These are phyloP conservation scores for Scytalopus superciliaris DNA, from an alignment of 2,113 vertebrate species.

Conservation along the genomic window DNA sequence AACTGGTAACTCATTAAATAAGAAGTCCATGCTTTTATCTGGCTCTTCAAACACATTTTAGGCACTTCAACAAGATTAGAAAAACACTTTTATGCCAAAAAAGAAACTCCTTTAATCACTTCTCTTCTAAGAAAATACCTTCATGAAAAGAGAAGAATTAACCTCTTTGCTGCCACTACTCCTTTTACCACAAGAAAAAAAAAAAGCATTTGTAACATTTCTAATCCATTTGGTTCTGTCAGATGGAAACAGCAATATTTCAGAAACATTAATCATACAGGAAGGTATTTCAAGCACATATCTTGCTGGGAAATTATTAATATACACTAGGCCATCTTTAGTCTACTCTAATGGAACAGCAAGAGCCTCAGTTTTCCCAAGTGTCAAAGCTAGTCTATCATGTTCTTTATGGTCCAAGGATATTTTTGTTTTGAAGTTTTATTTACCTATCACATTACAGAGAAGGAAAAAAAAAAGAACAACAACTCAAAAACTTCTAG, in stretches of 20 bases:
- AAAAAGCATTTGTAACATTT: slow-evolving; percentile 18
- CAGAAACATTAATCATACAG: slow-evolving; percentile 17
- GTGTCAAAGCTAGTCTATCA: not conserved
- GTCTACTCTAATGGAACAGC: not conserved
- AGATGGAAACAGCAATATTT: slow-evolving; percentile 29
- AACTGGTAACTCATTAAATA: slow-evolving; percentile 59
- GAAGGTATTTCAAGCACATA: not conserved
- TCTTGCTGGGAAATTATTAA: slow-evolving; percentile 49
- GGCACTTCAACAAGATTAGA: slow-evolving; percentile 64
- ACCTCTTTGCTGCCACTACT: slow-evolving; percentile 40
- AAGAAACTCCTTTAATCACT: slow-evolving; percentile 59
- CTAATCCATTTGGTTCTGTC: slow-evolving; percentile 18
- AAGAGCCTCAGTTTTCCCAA: not conserved
- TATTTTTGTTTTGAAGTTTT: not conserved
- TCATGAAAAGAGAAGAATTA: slow-evolving; percentile 49
- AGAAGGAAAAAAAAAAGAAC: accelerated
- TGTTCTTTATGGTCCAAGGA: not conserved
- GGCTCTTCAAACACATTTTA: slow-evolving; percentile 66
- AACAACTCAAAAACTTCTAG: not conserved
- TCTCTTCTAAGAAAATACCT: slow-evolving; percentile 54
- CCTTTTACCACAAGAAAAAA: not conserved
- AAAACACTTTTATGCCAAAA: slow-evolving; percentile 62
- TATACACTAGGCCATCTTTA: slow-evolving; percentile 1
- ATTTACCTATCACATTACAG: not conserved
- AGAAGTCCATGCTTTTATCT: slow-evolving; percentile 54